A percentile compares a stretch with the other conserved stretches of the same genome.
Evolutionary conservation across 1,140 invertebrate species (phyloP).

Genomic region (Venturia canescens): DNA sequence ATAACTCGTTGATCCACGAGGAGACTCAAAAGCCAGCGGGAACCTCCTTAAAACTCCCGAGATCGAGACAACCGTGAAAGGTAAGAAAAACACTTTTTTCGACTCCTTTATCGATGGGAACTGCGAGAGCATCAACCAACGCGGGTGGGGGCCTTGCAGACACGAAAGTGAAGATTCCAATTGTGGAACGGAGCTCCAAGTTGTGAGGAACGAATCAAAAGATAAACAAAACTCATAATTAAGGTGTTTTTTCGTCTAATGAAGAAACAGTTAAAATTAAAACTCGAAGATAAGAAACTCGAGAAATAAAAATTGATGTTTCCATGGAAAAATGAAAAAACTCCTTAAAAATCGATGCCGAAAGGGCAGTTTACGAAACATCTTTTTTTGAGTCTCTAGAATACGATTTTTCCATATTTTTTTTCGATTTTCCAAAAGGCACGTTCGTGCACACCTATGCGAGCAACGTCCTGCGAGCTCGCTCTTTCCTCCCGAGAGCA

Average conservation of each 20-base stretch:
- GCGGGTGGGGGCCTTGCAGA: neutral
- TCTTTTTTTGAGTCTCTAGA: neutral
- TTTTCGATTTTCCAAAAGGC: neutral
- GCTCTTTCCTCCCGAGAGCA: neutral
- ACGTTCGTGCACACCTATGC: neutral
- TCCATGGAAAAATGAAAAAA: too few species aligned
- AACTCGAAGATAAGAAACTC: neutral
- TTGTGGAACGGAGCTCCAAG: constrained; percentile 47
- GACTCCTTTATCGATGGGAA: constrained; percentile 66
- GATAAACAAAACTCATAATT: constrained; percentile 69
- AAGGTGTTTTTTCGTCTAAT: constrained; percentile 68
- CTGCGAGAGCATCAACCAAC: neutral
- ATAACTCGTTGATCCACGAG: too few species aligned
- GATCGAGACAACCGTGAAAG: constrained; percentile 20
- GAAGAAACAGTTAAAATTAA: constrained; percentile 49
- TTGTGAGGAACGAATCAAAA: constrained; percentile 68
- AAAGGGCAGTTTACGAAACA: too few species aligned
- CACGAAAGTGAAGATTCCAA: too few species aligned
- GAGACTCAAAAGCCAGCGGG: too few species aligned
- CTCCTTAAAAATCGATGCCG: too few species aligned
- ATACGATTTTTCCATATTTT: neutral
- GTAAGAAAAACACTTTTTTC: constrained; percentile 33
- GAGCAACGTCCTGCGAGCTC: neutral
- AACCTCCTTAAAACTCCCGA: too few species aligned
- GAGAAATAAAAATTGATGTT: too few species aligned